Evolutionary conservation across 2,113 vertebrate genomes (phyloP).

Genomic region (Cheirogaleus medius): DNA sequence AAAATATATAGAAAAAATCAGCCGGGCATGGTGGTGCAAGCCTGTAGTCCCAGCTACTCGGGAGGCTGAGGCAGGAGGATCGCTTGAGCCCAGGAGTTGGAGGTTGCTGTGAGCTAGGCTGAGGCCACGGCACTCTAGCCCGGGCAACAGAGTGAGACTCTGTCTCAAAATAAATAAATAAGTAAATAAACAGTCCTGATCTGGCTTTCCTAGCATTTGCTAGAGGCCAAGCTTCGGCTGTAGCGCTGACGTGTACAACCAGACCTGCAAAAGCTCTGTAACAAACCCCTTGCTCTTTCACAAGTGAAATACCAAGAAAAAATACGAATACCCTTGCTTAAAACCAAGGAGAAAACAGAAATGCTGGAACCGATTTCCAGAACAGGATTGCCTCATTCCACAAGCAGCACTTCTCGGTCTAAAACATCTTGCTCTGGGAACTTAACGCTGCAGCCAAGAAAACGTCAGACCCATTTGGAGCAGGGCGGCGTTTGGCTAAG

Average conservation of each 20-base stretch:
- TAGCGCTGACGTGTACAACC: not conserved
- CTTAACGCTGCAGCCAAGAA: slow-evolving; percentile 1
- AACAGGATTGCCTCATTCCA: not conserved
- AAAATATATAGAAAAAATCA: too few relatives aligned
- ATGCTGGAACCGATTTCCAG: slow-evolving; percentile 1
- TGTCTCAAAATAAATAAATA: too few relatives aligned
- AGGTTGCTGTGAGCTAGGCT: too few relatives aligned
- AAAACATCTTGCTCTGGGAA: slow-evolving; percentile 60
- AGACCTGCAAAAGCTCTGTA: not conserved
- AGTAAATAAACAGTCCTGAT: not conserved
- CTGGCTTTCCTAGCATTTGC: not conserved
- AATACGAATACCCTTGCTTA: not conserved
- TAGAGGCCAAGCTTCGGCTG: not conserved
- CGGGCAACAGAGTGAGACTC: too few relatives aligned
- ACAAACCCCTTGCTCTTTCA: not conserved
- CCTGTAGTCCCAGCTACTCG: too few relatives aligned
- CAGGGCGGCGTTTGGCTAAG: slow-evolving; percentile 2
- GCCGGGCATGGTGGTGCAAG: too few relatives aligned
- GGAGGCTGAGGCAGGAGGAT: too few relatives aligned
- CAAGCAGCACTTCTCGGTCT: not conserved
- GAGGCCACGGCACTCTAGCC: too few relatives aligned
- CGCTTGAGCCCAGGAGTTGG: too few relatives aligned
- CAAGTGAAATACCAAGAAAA: not conserved
- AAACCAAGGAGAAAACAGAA: slow-evolving; percentile 19
- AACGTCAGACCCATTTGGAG: slow-evolving; percentile 27